Conservation (phyloP, 1,140 invertebrate genomes). For the Metopolophium dirhodum region DNA sequence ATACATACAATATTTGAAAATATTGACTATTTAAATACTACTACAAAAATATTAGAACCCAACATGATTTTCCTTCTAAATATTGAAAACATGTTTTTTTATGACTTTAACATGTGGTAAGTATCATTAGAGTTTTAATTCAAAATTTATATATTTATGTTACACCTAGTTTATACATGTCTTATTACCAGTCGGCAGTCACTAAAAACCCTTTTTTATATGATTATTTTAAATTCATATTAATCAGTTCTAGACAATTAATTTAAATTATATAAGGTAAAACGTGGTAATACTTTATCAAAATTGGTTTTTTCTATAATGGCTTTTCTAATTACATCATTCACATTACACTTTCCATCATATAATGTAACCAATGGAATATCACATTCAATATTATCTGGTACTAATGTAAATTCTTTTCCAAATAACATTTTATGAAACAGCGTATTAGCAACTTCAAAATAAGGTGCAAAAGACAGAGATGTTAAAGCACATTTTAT, state of each 20-base stretch:
- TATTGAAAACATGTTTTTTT: too few relatives aligned
- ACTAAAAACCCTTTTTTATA: background rate
- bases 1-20: too few relatives aligned
- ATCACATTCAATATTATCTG: conserved; percentile 45
- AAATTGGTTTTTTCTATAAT: conserved; percentile 10
- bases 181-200: background rate
- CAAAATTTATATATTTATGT: too few relatives aligned
- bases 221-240: background rate
- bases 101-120: too few relatives aligned
- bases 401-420: conserved; percentile 38
- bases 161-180: background rate
- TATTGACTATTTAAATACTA: too few relatives aligned
- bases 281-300: background rate
- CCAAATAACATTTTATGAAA: conserved; percentile 21
- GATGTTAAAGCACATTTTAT: conserved; percentile 30
- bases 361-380: conserved; percentile 34
- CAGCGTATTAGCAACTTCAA: background rate
- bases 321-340: background rate
- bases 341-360: conserved; percentile 39
- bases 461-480: conserved; percentile 40
- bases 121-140: too few relatives aligned
- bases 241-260: background rate
- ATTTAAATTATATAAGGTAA: background rate
- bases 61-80: too few relatives aligned
- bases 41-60: too few relatives aligned